phyloP scores from a whole-genome alignment of 2,888 invertebrate genomes.

The Cephus pulcher region DNA sequence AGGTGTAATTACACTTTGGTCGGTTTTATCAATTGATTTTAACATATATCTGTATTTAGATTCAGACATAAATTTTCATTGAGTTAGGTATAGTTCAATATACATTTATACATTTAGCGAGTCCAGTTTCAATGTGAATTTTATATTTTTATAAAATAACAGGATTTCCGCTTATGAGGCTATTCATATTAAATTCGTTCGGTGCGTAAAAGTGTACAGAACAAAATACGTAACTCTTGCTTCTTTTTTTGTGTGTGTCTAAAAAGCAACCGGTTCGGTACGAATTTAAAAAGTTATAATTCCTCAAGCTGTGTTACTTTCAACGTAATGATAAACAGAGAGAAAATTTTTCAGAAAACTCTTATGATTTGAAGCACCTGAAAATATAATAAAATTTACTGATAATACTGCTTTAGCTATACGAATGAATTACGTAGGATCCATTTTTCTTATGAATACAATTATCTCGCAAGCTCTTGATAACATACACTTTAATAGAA shows the following conservation, averaged over 20 bases:
- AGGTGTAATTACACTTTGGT: neutral
- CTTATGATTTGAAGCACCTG: neutral
- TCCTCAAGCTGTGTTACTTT: neutral
- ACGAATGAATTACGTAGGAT: no score
- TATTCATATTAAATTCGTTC: neutral
- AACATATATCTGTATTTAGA: neutral
- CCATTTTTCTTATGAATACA: no score
- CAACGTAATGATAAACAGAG: neutral
- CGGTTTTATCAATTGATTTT: neutral
- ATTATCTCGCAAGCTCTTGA: no score
- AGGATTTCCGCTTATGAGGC: neutral
- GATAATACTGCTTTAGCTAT: no score
- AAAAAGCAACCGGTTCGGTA: neutral
- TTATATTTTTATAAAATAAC: neutral
- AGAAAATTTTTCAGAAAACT: neutral
- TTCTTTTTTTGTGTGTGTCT: neutral
- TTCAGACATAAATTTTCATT: neutral
- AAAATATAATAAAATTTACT: no score
- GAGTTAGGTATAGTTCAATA: neutral
- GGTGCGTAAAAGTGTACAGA: neutral
- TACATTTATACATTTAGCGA: neutral
- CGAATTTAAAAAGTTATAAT: neutral
- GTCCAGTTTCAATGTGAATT: neutral
- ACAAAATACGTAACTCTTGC: neutral
- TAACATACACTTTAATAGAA: no score